Conservation (phyloP, 2,888 invertebrate species). For the Xanthorhoe spadicearia region DNA sequence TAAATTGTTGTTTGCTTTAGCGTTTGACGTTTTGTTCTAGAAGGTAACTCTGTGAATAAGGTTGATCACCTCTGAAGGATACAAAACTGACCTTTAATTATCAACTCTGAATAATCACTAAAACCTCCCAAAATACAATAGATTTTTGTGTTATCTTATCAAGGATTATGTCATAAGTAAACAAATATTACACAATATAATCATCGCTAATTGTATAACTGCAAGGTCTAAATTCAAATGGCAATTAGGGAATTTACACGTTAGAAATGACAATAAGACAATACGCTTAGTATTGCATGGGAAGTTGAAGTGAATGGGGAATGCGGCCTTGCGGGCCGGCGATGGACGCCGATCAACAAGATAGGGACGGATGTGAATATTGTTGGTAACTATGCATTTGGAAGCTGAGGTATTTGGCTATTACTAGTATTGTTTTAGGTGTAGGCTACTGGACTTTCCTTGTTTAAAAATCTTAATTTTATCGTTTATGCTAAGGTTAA, state of each 20-base stretch:
- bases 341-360: constrained; percentile 40
- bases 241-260: constrained; percentile 25
- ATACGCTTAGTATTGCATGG: constrained; percentile 47
- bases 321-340: constrained; percentile 48
- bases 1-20: background rate
- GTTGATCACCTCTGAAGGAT: constrained; percentile 11
- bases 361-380: constrained; percentile 33
- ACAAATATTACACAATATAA: constrained; percentile 30
- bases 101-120: constrained; percentile 9
- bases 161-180: constrained; percentile 40
- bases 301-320: constrained; percentile 47
- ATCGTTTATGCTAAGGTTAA: background rate
- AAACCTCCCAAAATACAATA: constrained; percentile 32
- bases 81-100: constrained; percentile 18
- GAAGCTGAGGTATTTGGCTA: background rate
- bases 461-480: background rate
- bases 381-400: constrained; percentile 18
- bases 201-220: constrained; percentile 8
- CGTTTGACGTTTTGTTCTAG: constrained; percentile 1
- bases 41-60: constrained; percentile 11
- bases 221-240: constrained; percentile 26
- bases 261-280: constrained; percentile 35
- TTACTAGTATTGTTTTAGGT: background rate
- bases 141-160: constrained; percentile 29
- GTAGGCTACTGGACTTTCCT: background rate